Percentiles rank a stretch among this genome's conserved stretches.
Conservation (phyloP, 2,113 vertebrate species). For the Anoura caudifer region DNA sequence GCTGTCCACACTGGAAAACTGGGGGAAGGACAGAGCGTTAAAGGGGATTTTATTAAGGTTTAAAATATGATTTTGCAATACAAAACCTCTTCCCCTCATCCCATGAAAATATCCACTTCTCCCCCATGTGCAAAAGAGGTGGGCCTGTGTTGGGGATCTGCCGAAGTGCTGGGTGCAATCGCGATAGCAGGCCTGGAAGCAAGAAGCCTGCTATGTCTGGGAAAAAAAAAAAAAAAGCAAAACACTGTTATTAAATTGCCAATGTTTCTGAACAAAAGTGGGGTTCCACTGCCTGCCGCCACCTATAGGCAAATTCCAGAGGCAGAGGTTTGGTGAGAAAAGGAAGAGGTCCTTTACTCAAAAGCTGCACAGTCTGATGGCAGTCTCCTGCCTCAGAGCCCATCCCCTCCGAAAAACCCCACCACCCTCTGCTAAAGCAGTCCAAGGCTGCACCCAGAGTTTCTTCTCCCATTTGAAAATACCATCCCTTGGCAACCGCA, state of each 20-base stretch:
- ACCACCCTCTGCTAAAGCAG: no score
- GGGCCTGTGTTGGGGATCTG: not conserved
- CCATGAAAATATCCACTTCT: not conserved
- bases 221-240: not conserved
- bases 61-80: conserved; percentile 16
- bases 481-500: no score
- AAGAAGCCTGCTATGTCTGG: not conserved
- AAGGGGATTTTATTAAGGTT: not conserved
- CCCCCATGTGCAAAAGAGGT: not conserved
- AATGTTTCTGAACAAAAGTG: no score
- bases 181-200: not conserved
- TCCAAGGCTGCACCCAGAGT: no score
- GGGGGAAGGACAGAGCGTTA: not conserved
- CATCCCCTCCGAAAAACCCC: no score
- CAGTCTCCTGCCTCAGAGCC: no score
- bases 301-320: no score
- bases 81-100: not conserved
- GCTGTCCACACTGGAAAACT: not conserved
- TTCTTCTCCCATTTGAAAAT: no score
- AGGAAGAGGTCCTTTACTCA: no score
- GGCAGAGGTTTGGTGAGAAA: no score
- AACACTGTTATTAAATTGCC: not conserved
- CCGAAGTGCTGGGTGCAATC: not conserved
- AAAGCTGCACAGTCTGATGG: no score
- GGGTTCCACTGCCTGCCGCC: no score